Base-by-base conservation (phyloP, 2,888 invertebrate genomes). In the Coremacera marginata region DNA sequence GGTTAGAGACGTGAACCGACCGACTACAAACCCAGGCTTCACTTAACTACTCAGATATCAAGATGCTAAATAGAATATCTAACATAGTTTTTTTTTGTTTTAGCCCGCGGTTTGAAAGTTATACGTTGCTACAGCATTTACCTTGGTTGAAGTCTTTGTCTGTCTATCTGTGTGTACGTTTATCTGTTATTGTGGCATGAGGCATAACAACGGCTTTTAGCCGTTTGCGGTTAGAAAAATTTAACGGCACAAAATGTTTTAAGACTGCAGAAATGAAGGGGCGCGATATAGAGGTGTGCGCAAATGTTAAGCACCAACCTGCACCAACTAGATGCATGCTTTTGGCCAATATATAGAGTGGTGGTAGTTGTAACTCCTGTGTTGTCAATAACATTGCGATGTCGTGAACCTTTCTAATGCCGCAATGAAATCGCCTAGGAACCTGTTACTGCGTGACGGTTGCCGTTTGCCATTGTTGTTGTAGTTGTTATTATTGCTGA, bases 181-280 rank as follows among this genome's bases (percentile, higher is more conserved):
- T 25, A 44, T 60, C 16, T 25, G 49, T 27, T 25, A 19, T 77
- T 75, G 79, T 74, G 78, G 75, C 71, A 57, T 80, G 67, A 79
- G 70, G 79, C 78, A 77, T 81, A 78, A 72, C 77, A 81, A 79
- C 79, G 70, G 25, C 70, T 70, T 55, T 76, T 75, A 68, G 60
- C 52, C 34, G 25, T 67, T 44, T 75, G 76, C 74, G 75, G 72
- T 71, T 77, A 75, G 76, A 76, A 63, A 60, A 78, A 75, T 80
- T 81, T 80, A 82, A 82, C 81, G 81, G 82, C 72, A 81, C 75
- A 78, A 70, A 74, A 74, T 70, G 57, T 70, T 49, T n/a, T 25
- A 14, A 31, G 71, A 14, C 11, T 16, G 34, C 37, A 34, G 34
- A 19, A 73, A 37, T 25, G 25, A 44, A 25, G 67, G 19, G 14